Base-by-base conservation (phyloP, 1,140 invertebrate species). In the Temnothorax longispinosus region DNA sequence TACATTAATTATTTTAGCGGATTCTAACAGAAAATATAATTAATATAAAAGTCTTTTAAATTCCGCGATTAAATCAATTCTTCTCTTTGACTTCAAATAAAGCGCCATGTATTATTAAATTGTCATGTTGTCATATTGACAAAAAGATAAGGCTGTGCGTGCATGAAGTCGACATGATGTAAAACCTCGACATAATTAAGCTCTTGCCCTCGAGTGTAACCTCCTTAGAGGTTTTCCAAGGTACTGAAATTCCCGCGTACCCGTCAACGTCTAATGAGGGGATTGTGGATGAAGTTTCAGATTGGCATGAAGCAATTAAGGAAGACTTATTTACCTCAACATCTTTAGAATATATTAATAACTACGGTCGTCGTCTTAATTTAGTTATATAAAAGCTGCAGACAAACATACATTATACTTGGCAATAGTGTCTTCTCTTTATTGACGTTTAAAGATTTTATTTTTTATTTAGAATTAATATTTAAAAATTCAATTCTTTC, bases 191-290 rank as follows among this genome's bases (percentile, higher is more conserved):
- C 69, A 89, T 93, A 93, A 93, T 93, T 93, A 93, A 93, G 92
- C 88, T 87, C 80, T 91, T 89, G 85, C 60, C 82, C 67, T 85
- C 64, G 67, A 75, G 64, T 64, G 72, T 87, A 93, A 92, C 89
- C 92, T 93, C 88, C 92, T 93, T 93, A 92, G 91, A 92, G 91
- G 92, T 93, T 93, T 93, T 91, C 92, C 86, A 75, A 92, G 91
- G 91, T 89, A 92, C 84, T 89, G 92, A 93, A 93, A 93, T 93
- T 93, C 92, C 91, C 86, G 88, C 92, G 90, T 89, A 90, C 90
- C 89, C 90, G 90, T 93, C 92, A 93, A 93, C 87, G 76, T 88
- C 89, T 93, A 93, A 93, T 93, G 92, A 93, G 92, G 89, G 90
- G 87, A 91, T 92, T 91, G 88, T 85, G 92, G 87, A 92, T 93